Evolutionary conservation across 2,888 invertebrate species (phyloP), one percentile per base, ranked within the genome.

Genomic region (Ectemnius cavifrons): DNA sequence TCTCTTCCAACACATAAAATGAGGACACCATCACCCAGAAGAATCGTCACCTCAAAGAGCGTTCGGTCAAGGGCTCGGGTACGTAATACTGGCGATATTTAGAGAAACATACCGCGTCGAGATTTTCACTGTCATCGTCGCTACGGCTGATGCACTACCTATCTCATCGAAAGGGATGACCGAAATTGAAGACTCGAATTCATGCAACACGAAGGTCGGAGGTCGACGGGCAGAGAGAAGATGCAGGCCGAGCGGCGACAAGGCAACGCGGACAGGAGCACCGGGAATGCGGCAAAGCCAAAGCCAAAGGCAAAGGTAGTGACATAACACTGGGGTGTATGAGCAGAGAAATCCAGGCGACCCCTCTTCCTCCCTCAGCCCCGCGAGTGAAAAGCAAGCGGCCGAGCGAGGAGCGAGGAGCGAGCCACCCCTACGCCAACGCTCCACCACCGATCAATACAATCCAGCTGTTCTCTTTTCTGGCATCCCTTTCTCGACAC

Each of bases 381-480:
- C 79, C 78, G 71, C 77, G 83, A 81, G 76, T 82, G 86, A 81
- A 84, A 83, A 84, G 82, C 81, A 13, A 73, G 79, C 74, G 71
- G 74, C 63, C 23, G 60, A 63, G 64, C 63, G 71, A 67, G 75
- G 71, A 37, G 64, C 69, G 74, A 68, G 71, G 73, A 67, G 4
- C 72, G 74, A 82, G 75, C 86, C 84, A 84, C 89, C 87, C 87
- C 86, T 85, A 84, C 85, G 80, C 82, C 78, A 80, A 78, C 80
- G 73, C 77, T 77, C 67, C 73, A 76, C 74, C 80, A 78, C 69
- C 85, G 89, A 90, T 90, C 89, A 90, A 90, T 90, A 90, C 88
- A 86, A 88, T 86, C 88, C 89, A 88, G 88, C 88, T 89, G 88
- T 88, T 87, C 88, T 88, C 86, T 87, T 87, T 87, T 86, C 85